A percentile compares a stretch with the other conserved stretches of the same genome.
These are phyloP conservation scores for Buteo buteo DNA, from an alignment of 2,113 vertebrate genomes.

Conservation along the genomic window DNA sequence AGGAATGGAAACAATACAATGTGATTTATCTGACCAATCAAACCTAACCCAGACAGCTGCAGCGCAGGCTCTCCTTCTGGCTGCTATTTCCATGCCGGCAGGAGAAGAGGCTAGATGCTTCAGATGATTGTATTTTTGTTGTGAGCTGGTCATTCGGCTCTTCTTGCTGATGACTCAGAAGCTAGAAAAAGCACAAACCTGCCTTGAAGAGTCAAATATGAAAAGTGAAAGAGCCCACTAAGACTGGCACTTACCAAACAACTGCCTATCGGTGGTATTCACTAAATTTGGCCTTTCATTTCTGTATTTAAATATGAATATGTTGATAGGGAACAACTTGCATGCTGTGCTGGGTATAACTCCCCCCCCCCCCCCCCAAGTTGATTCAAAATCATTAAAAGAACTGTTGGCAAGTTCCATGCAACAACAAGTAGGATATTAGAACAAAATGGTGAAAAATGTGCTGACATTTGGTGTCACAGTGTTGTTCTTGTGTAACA, in stretches of 20 bases:
- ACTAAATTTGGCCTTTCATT: not conserved
- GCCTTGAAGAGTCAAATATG: not conserved
- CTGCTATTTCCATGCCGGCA: not conserved
- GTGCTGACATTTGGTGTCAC: not conserved
- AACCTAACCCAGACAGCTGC: conserved; percentile 51
- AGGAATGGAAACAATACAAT: conserved; percentile 62
- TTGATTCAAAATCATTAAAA: not conserved
- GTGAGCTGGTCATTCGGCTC: not conserved
- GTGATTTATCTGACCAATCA: conserved; percentile 66
- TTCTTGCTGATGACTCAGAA: not conserved
- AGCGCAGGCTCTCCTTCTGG: conserved; percentile 24
- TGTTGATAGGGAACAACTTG: not conserved
- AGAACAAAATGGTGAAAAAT: not conserved
- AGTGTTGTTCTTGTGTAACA: not conserved
- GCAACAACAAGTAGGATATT: not conserved
- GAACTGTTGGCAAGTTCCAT: not conserved
- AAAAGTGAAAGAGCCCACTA: not conserved
- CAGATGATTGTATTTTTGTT: not conserved
- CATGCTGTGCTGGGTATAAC: not conserved
- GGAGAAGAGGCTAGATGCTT: not conserved
- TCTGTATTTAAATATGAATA: not conserved
- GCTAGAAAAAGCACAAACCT: not conserved
- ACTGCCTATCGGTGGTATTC: not conserved
- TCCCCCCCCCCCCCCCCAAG: rapidly evolving
- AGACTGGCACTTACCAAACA: not conserved